Conservation (phyloP, 2,113 vertebrate species). For the Acanthochromis polyacanthus region DNA sequence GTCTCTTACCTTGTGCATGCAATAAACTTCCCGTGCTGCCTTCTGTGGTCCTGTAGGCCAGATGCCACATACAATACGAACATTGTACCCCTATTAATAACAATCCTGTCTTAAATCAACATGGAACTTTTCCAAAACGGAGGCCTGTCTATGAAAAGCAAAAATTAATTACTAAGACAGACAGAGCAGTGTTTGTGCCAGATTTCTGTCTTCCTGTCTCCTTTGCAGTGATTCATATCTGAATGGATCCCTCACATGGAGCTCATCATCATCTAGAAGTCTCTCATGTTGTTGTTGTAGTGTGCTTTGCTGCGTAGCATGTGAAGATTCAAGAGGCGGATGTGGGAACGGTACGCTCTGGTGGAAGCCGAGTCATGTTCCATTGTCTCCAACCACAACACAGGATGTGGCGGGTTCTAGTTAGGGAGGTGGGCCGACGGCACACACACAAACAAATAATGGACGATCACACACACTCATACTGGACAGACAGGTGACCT, state of each 20-base stretch:
- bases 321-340: slow-evolving; percentile 63
- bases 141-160: neutral
- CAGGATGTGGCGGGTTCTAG: slow-evolving; percentile 80
- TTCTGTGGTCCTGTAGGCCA: neutral
- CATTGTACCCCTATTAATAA: slow-evolving; percentile 21
- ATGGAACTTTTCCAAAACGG: slow-evolving; percentile 25
- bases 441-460: slow-evolving; percentile 51
- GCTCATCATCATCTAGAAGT: slow-evolving; percentile 28
- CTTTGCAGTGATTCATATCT: slow-evolving; percentile 21
- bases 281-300: neutral
- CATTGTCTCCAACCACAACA: slow-evolving; percentile 73
- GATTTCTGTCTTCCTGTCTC: slow-evolving; percentile 18
- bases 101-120: neutral
- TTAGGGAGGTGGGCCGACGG: slow-evolving; percentile 43
- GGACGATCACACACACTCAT: slow-evolving; percentile 14
- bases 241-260: slow-evolving; percentile 44
- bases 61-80: neutral
- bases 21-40: neutral
- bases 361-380: slow-evolving; percentile 57
- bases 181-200: slow-evolving; percentile 25
- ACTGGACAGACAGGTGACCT: slow-evolving; percentile 67
- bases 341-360: slow-evolving; percentile 63
- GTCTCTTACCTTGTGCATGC: neutral
- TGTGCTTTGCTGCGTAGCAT: slow-evolving; percentile 42
- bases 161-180: slow-evolving; percentile 30